Evolutionary conservation across 2,888 invertebrate genomes (phyloP).

Genomic region (Anthophora plumipes): DNA sequence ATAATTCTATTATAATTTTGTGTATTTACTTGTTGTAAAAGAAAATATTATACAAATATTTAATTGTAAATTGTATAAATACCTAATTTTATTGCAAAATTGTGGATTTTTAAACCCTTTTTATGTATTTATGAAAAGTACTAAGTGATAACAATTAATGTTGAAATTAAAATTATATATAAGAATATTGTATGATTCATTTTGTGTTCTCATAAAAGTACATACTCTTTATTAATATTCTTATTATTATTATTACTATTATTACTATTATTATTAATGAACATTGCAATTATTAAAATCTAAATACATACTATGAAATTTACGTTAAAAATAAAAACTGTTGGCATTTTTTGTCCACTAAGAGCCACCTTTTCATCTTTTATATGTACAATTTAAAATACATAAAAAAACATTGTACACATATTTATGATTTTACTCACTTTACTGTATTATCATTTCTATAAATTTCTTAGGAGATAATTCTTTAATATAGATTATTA

Average conservation of each 20-base stretch:
- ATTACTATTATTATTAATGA: constrained; percentile 5
- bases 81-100: no score
- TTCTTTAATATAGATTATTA: constrained; percentile 22
- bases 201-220: background rate
- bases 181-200: background rate
- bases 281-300: constrained; percentile 15
- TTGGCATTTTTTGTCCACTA: constrained; percentile 19
- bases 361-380: constrained; percentile 8
- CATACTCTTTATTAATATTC: background rate
- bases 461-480: constrained; percentile 18
- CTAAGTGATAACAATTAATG: no score
- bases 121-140: no score
- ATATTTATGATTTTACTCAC: constrained; percentile 15
- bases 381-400: constrained; percentile 49
- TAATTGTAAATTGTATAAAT: no score
- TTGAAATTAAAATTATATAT: no score
- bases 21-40: background rate
- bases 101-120: no score
- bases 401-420: constrained; percentile 20
- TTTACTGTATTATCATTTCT: constrained; percentile 23
- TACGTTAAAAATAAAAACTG: constrained; percentile 20
- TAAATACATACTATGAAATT: constrained; percentile 12
- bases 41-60: background rate
- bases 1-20: constrained; percentile 8
- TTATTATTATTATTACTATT: background rate